Base-by-base conservation (phyloP, 2,113 vertebrate species). In the Psammodynastes pulverulentus region DNA sequence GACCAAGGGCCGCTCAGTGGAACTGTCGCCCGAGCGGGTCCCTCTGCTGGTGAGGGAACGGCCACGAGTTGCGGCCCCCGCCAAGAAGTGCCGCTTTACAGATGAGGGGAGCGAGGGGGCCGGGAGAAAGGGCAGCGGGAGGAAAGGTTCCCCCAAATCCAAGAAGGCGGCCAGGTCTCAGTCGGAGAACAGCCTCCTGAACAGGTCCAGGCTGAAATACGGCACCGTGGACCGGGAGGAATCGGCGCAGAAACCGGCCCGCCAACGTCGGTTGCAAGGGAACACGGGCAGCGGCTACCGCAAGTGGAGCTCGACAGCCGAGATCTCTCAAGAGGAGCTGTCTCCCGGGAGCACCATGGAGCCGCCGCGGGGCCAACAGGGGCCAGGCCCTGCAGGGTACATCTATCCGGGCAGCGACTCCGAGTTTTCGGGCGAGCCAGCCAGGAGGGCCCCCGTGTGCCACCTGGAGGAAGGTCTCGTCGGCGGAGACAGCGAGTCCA, bases 181-280 rank as follows among this genome's bases (percentile, higher is more conserved):
- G 94, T 98, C 98, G 0, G 98, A 98, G 93, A 98, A 98, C 94
- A 98, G 98, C 93, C 96, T 98, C 24, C 94, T 97, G 84, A 97
- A 97, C 72, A 97, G 98, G 91, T 95, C 96, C 2, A 94, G 96
- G 56, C 90, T 94, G 93, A 98, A 98, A 92, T 98, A 97, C 92
- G 98, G 97, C 43, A 98, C 98, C 0, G 97, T 98, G 0, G 98
- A 97, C 29, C 95, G 97, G 5, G 98, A 98, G 1, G 97, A 97
- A 15, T 92, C 93, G 0, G 93, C 93, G 23, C 79, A 92, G 46
- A 97, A 91, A 92, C 95, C 94, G 1, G 97, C 97, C 84, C 97
- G 97, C 52, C 96, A 96, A 13, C 97, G 97, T 90, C 97, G 93
- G 94, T 95, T 51, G 96, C 97, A 90, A 97, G 97, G 17, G 89